Base-by-base conservation (phyloP, 2,113 vertebrate genomes). In the Gymnorhina tibicen region DNA sequence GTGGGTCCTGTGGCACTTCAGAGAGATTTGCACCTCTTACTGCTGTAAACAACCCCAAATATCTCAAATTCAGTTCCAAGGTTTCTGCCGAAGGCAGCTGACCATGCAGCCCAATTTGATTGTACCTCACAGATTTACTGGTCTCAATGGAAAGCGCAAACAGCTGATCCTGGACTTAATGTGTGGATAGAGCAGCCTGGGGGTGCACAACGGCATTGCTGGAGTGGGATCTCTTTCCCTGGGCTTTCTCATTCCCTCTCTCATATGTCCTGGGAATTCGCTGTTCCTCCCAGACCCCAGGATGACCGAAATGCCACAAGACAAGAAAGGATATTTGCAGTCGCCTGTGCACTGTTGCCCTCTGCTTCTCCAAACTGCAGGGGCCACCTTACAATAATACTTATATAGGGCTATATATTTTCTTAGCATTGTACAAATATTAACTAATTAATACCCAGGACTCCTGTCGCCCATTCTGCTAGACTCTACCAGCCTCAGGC, bases 361-460 rank as follows among this genome's bases (percentile, higher is more conserved):
- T 97, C 96, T 97, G 96, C 95, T 96, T 96, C 91, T 97, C 46
- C 80, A 96, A 96, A 96, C 95, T 77, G 28, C 76, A 95, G 95
- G 80, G 96, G 88, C 93, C 93, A 89, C 96, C 96, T 96, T 95
- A 96, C 77, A 96, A 97, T 96, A 97, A 97, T 93, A 96, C 92
- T 96, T 94, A 75, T 92, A 92, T 78, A 53, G 83, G 30, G 16
- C 26, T 96, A 96, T 96, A 92, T 97, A 96, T 97, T 97, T 97
- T 96, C 80, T 88, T 96, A 97, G 88, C 80, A 93, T 90, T 95
- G 92, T 94, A 89, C 56, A 96, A 97, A 97, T 97, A 96, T 95
- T 96, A 97, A 96, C 95, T 96, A 95, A 97, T 96, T 96, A 96
- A 93, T 96, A 94, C 28, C 85, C 95, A 89, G 88, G 80, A 89